Percentiles rank a stretch among this genome's conserved stretches.
Conservation (phyloP, 2,113 vertebrate genomes). For the Ivindomyrus marchei region DNA sequence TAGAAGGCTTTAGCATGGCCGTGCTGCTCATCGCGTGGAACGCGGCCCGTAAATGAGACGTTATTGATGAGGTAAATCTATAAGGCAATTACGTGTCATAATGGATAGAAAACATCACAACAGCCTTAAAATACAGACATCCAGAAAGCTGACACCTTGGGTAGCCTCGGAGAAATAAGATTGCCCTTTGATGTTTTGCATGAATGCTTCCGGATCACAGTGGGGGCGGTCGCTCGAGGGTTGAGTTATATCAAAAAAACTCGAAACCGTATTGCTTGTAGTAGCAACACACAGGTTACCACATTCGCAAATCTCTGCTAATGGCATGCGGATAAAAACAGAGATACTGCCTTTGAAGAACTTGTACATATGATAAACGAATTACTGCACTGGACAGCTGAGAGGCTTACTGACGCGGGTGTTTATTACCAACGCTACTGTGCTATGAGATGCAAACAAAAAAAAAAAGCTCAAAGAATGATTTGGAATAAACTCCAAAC, state of each 20-base stretch:
- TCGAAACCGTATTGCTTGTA: background rate
- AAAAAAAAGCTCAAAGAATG: background rate
- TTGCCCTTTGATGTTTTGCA: background rate
- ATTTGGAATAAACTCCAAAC: slow-evolving; percentile 6
- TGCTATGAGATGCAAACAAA: background rate
- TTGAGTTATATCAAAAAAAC: background rate
- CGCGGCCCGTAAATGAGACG: background rate
- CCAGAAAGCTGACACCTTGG: background rate
- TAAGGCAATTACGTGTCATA: background rate
- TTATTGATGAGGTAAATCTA: background rate
- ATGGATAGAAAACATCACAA: background rate
- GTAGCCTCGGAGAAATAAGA: background rate
- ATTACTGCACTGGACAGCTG: background rate
- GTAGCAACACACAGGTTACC: background rate
- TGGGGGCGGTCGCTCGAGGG: background rate
- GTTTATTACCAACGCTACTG: background rate
- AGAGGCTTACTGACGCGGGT: background rate
- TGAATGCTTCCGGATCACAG: background rate
- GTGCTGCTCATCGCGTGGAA: slow-evolving; percentile 48
- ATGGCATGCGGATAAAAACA: background rate
- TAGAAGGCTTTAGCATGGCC: slow-evolving; percentile 55
- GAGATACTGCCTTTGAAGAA: background rate
- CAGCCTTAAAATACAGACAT: background rate
- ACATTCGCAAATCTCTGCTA: background rate
- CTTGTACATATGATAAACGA: background rate